Conservation (phyloP, 1,140 invertebrate genomes). For the Triops cancriformis region DNA sequence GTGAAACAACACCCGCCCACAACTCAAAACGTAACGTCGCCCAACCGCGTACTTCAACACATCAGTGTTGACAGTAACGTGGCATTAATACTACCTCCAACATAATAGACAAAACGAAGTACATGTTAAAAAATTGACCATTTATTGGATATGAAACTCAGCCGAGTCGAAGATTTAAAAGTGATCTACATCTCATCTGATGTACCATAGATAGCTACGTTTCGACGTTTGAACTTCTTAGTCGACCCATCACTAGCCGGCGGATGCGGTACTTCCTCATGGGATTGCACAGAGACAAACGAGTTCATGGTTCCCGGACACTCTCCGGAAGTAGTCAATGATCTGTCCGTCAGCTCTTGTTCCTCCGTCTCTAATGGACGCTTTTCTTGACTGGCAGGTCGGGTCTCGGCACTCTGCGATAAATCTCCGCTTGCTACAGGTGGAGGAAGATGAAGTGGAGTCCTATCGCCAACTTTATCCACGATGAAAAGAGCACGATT, state of each 20-base stretch:
- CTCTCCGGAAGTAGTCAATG: conserved; percentile 12
- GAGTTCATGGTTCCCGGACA: not conserved
- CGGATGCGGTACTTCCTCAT: not conserved
- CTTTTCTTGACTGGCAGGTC: conserved; percentile 30
- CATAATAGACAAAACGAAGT: not conserved
- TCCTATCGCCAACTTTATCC: conserved; percentile 18
- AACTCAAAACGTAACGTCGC: no score
- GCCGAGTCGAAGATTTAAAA: not conserved
- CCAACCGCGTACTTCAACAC: no score
- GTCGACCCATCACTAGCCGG: not conserved
- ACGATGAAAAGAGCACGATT: conserved; percentile 11
- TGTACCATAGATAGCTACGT: conserved; percentile 19
- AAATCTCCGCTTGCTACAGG: conserved; percentile 21
- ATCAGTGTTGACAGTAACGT: no score
- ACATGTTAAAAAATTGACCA: not conserved
- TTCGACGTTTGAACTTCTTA: conserved; percentile 22
- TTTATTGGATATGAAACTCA: not conserved
- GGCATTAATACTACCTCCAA: no score
- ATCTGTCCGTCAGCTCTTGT: not conserved
- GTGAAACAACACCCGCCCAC: no score
- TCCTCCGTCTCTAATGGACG: not conserved
- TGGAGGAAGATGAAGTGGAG: conserved; percentile 27
- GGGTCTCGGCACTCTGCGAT: conserved; percentile 9
- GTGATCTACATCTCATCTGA: not conserved
- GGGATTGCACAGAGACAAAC: not conserved